A percentile compares a stretch with the other conserved stretches of the same genome.
Conservation (phyloP, 2,113 vertebrate species). For the Apaloderma vittatum region DNA sequence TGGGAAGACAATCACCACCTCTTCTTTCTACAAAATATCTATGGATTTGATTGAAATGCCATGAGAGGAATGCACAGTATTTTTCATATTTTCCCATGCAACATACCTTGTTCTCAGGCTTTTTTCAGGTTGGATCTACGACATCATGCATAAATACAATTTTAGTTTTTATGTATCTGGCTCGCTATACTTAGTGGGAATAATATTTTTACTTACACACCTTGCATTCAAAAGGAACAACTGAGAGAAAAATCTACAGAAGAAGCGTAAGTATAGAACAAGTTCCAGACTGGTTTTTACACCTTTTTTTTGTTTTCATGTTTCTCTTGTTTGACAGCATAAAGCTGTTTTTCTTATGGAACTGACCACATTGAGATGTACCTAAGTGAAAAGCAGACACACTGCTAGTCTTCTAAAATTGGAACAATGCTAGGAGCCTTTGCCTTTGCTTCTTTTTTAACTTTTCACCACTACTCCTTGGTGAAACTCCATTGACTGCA, state of each 20-base stretch:
- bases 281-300: background rate
- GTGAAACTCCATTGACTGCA: conserved; percentile 45
- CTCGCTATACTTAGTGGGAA: conserved; percentile 83
- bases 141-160: conserved; percentile 85
- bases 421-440: background rate
- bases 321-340: background rate
- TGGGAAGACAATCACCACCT: background rate
- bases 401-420: background rate
- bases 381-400: background rate
- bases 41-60: background rate
- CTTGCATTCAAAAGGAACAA: conserved; percentile 77
- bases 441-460: background rate
- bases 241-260: conserved; percentile 65
- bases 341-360: conserved; percentile 7
- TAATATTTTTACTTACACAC: conserved; percentile 80
- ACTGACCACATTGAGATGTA: background rate
- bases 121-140: conserved; percentile 87
- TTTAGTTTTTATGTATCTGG: conserved; percentile 86
- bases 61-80: background rate
- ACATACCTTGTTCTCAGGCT: background rate
- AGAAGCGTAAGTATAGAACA: conserved; percentile 56
- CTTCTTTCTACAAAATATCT: background rate
- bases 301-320: background rate
- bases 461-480: background rate
- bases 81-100: background rate